These are phyloP conservation scores for Papilio xuthus DNA, from an alignment of 1,140 invertebrate genomes.

Conservation along the genomic window DNA sequence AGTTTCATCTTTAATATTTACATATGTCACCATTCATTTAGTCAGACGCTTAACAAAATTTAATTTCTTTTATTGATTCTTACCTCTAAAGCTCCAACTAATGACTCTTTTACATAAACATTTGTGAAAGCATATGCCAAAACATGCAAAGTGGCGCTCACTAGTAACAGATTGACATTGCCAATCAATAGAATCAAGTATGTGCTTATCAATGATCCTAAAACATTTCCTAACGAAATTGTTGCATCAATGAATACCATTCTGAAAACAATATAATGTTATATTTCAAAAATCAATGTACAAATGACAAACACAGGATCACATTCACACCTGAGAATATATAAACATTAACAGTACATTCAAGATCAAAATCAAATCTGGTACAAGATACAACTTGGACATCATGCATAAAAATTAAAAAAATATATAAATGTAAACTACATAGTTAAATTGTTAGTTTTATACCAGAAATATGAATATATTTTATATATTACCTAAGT, in stretches of 20 bases:
- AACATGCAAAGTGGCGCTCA: slow-evolving; percentile 57
- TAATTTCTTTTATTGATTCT: slow-evolving; percentile 8
- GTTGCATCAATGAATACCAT: slow-evolving; percentile 84
- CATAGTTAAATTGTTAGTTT: background rate
- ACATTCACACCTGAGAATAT: too few relatives aligned
- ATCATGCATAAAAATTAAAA: slow-evolving; percentile 1
- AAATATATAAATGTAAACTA: too few relatives aligned
- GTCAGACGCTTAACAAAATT: background rate
- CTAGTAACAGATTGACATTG: slow-evolving; percentile 71
- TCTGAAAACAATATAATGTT: slow-evolving; percentile 63
- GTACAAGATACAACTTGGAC: background rate
- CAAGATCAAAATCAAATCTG: background rate
- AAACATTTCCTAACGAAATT: slow-evolving; percentile 81
- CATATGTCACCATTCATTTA: background rate
- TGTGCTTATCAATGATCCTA: slow-evolving; percentile 82
- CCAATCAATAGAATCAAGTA: slow-evolving; percentile 77
- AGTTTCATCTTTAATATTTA: background rate
- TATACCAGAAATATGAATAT: slow-evolving; percentile 4
- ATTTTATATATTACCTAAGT: slow-evolving; percentile 58
- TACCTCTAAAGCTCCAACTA: slow-evolving; percentile 66
- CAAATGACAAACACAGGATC: too few relatives aligned
- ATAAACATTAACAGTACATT: slow-evolving; percentile 11
- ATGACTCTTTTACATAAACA: slow-evolving; percentile 65
- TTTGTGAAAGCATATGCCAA: slow-evolving; percentile 62
- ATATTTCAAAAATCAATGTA: too few relatives aligned